phyloP scores from a whole-genome alignment of 2,888 invertebrate species.

The Ormyrus rosae region DNA sequence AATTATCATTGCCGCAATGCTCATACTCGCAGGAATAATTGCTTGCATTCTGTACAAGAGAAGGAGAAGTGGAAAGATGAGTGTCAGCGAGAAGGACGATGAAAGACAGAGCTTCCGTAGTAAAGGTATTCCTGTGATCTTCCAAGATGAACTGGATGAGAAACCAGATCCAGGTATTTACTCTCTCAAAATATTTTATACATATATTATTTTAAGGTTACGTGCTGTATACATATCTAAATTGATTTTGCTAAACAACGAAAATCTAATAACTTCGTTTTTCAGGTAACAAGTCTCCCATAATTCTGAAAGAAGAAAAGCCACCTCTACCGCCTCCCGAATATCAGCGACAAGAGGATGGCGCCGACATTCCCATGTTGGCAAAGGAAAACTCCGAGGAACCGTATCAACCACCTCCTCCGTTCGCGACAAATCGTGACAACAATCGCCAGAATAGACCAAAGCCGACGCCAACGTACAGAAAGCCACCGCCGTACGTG shows the following conservation, averaged over 20 bases:
- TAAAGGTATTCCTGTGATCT: slow-evolving; percentile 94
- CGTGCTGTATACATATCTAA: slow-evolving; percentile 78
- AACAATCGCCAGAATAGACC: slow-evolving; percentile 85
- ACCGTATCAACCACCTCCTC: slow-evolving; percentile 94
- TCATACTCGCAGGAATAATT: slow-evolving; percentile 89
- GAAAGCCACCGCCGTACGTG: slow-evolving; percentile 97
- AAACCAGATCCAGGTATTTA: slow-evolving; percentile 85
- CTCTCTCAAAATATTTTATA: no score
- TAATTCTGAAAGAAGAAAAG: slow-evolving; percentile 96
- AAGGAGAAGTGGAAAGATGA: slow-evolving; percentile 90
- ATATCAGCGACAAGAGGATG: slow-evolving; percentile 79
- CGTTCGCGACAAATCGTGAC: slow-evolving; percentile 86
- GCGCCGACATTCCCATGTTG: slow-evolving; percentile 76
- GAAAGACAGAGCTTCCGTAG: slow-evolving; percentile 89
- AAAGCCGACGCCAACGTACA: slow-evolving; percentile 92
- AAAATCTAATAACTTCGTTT: slow-evolving; percentile 79
- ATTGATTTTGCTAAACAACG: slow-evolving; percentile 97
- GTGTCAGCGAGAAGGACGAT: slow-evolving; percentile 87
- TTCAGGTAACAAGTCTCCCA: slow-evolving; percentile 88
- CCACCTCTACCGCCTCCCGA: slow-evolving; percentile 93
- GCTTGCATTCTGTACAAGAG: slow-evolving; percentile 92
- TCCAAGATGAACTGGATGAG: slow-evolving; percentile 97
- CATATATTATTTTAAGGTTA: no score
- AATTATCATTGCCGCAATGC: slow-evolving; percentile 91
- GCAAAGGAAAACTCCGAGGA: slow-evolving; percentile 78